These are phyloP conservation scores for Scotopteryx bipunctaria DNA, from an alignment of 2,888 invertebrate species.

Conservation along the genomic window DNA sequence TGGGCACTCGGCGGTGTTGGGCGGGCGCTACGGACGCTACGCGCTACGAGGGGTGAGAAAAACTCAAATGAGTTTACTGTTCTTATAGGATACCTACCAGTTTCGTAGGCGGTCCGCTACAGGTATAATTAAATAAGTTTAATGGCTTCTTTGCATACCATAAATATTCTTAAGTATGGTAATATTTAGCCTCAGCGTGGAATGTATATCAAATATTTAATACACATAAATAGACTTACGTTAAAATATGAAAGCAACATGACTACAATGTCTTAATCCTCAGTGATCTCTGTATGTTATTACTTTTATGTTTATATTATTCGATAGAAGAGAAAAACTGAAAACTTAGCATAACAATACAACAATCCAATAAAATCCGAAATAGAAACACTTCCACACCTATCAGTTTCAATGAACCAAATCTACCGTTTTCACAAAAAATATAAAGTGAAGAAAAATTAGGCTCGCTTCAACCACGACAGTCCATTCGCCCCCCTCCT, in stretches of 20 bases:
- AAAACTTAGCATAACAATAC: too few relatives aligned
- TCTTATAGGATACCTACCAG: conserved; percentile 17
- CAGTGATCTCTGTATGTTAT: too few relatives aligned
- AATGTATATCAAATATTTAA: too few relatives aligned
- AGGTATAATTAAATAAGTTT: conserved; percentile 24
- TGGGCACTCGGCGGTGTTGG: conserved; percentile 53
- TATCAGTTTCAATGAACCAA: conserved; percentile 35
- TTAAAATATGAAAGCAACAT: too few relatives aligned
- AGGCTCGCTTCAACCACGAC: conserved; percentile 68
- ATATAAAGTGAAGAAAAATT: conserved; percentile 71
- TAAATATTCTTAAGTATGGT: conserved; percentile 6
- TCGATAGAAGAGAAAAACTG: too few relatives aligned
- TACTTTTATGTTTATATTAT: too few relatives aligned
- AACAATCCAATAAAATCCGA: not conserved
- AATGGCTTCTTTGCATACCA: conserved; percentile 9
- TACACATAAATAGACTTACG: too few relatives aligned
- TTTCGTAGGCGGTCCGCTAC: conserved; percentile 16
- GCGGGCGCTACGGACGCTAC: conserved; percentile 66
- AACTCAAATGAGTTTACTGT: conserved; percentile 17
- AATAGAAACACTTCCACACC: conserved; percentile 23
- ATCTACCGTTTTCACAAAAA: conserved; percentile 48
- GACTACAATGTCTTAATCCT: too few relatives aligned
- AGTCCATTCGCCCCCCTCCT: conserved; percentile 61
- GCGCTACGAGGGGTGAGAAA: conserved; percentile 52
- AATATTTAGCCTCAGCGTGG: not conserved